phyloP scores from a whole-genome alignment of 2,113 vertebrate genomes.

The Prionailurus viverrinus region DNA sequence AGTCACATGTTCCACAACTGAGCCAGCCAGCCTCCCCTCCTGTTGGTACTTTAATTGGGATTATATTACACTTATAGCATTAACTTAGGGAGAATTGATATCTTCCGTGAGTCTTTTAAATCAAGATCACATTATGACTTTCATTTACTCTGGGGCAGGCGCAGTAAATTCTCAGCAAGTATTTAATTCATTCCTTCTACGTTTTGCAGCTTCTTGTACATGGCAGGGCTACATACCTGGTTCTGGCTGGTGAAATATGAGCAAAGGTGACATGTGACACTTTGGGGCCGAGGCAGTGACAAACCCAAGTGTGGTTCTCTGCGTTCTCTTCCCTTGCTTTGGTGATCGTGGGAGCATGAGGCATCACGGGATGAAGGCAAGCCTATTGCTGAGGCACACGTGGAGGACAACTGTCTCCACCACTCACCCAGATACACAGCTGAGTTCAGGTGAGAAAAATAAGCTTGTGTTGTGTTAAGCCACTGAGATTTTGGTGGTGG shows the following conservation, averaged over 20 bases:
- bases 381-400: no score
- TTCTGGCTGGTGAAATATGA: not conserved
- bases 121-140: not conserved
- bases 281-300: not conserved
- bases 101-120: conserved; percentile 40
- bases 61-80: not conserved
- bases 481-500: not conserved
- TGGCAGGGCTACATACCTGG: not conserved
- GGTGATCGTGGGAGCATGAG: not conserved
- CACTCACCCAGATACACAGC: not conserved
- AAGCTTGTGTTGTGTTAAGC: not conserved
- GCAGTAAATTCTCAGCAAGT: not conserved
- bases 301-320: not conserved
- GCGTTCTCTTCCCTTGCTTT: not conserved
- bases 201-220: not conserved
- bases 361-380: not conserved
- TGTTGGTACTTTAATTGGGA: not conserved
- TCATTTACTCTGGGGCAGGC: conserved; percentile 15
- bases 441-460: not conserved
- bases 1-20: not conserved
- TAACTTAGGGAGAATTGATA: conserved; percentile 4
- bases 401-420: not conserved
- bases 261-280: not conserved
- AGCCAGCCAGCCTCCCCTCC: not conserved
- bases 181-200: not conserved